phyloP scores from a whole-genome alignment of 2,888 invertebrate genomes.

The Masnerella sp. region DNA sequence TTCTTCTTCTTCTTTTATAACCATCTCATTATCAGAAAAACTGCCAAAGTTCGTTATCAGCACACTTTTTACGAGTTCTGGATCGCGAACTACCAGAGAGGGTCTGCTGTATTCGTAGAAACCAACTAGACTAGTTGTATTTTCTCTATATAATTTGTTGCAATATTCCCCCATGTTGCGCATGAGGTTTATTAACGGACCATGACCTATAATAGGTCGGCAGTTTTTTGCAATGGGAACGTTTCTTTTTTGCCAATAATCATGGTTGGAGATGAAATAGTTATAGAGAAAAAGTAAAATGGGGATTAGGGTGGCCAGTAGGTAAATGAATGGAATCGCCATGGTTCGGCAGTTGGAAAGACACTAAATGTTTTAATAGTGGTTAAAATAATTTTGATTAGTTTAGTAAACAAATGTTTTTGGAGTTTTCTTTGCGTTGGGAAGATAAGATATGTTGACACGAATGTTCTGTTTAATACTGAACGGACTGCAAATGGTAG shows the following conservation, averaged over 20 bases:
- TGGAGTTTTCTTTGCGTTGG: no score
- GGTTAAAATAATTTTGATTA: no score
- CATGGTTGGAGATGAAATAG: conserved; percentile 25
- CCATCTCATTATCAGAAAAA: conserved; percentile 63
- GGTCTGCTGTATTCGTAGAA: conserved; percentile 58
- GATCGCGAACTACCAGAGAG: conserved; percentile 65
- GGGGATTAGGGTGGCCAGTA: not conserved
- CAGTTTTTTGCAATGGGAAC: conserved; percentile 21
- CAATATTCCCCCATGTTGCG: conserved; percentile 31
- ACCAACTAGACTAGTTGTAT: conserved; percentile 60
- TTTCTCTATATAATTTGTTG: conserved; percentile 47
- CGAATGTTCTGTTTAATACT: no score
- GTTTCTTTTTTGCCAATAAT: conserved; percentile 47
- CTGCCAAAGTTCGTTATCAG: conserved; percentile 65
- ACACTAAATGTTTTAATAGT: no score
- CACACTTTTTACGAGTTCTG: conserved; percentile 66
- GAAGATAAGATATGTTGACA: no score
- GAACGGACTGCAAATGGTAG: no score
- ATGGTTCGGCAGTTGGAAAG: no score
- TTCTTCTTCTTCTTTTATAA: conserved; percentile 60
- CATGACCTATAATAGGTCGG: conserved; percentile 63
- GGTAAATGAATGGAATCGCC: no score
- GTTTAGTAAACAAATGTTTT: no score
- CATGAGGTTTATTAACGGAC: conserved; percentile 26
- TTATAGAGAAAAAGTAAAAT: conserved; percentile 20